Percentiles rank a stretch among this genome's conserved stretches.
phyloP scores from a whole-genome alignment of 2,797 vertebrate species.

The Zalophus californianus region DNA sequence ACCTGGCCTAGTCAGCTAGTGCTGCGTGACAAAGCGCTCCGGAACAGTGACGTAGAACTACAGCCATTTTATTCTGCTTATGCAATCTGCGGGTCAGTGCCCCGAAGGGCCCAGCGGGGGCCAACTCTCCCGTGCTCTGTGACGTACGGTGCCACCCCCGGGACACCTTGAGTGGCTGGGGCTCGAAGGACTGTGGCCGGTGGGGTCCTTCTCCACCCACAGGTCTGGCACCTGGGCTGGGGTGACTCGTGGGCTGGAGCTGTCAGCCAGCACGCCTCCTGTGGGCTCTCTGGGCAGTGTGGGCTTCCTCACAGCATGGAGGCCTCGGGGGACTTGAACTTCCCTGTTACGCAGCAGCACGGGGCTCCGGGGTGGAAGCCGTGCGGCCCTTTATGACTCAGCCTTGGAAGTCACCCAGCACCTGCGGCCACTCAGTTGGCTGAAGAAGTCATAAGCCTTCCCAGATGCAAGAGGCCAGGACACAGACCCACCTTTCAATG shows the following conservation, averaged over 20 bases:
- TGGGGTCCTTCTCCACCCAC: rapidly evolving
- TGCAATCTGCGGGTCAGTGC: rapidly evolving
- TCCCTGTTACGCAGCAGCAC: rapidly evolving
- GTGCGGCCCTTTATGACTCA: rapidly evolving
- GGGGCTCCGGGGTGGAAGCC: background rate
- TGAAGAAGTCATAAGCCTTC: background rate
- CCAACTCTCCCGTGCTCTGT: background rate
- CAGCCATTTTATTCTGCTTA: background rate
- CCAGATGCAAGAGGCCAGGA: rapidly evolving
- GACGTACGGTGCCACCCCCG: rapidly evolving
- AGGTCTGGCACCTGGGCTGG: rapidly evolving
- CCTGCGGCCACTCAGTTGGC: rapidly evolving
- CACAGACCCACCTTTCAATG: rapidly evolving
- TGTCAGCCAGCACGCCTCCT: rapidly evolving
- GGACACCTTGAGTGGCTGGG: rapidly evolving
- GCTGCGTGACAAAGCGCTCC: background rate
- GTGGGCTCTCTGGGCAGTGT: rapidly evolving
- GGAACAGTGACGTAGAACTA: rapidly evolving
- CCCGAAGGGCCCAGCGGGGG: background rate
- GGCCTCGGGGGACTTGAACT: rapidly evolving
- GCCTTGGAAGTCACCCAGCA: rapidly evolving
- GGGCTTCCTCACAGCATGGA: background rate
- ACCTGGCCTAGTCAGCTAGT: rapidly evolving
- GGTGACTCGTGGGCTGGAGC: background rate
- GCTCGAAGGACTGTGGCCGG: rapidly evolving